These are phyloP conservation scores for Spodoptera frugiperda DNA, from an alignment of 1,140 invertebrate species.

Conservation along the genomic window DNA sequence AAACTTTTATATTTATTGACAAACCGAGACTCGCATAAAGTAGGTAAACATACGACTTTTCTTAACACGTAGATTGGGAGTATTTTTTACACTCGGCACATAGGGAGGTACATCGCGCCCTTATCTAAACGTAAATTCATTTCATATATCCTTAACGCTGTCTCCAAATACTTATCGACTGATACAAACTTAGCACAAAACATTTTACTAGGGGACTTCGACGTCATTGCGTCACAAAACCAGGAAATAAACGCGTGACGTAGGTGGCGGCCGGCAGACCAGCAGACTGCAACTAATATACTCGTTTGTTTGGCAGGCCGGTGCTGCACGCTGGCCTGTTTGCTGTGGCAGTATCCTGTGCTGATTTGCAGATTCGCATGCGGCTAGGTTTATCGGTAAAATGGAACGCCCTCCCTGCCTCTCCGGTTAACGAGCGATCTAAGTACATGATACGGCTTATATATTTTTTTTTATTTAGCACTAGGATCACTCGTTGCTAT, in stretches of 20 bases:
- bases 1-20: slow-evolving; percentile 83
- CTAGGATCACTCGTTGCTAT: slow-evolving; percentile 7
- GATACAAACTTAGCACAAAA: background rate
- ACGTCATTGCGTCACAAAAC: slow-evolving; percentile 1
- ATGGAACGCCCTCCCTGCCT: slow-evolving; percentile 71
- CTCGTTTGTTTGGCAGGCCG: slow-evolving; percentile 84
- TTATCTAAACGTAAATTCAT: slow-evolving; percentile 4
- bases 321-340: slow-evolving; percentile 84
- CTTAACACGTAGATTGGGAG: background rate
- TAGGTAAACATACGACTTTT: slow-evolving; percentile 42
- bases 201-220: background rate
- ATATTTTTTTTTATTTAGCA: slow-evolving; percentile 47
- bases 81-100: background rate
- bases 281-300: slow-evolving; percentile 73
- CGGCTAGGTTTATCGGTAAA: slow-evolving; percentile 76
- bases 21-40: slow-evolving; percentile 72
- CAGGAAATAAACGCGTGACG: slow-evolving; percentile 18
- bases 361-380: slow-evolving; percentile 80
- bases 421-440: slow-evolving; percentile 41
- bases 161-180: slow-evolving; percentile 8
- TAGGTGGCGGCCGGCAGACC: slow-evolving; percentile 53
- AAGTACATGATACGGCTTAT: slow-evolving; percentile 40
- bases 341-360: slow-evolving; percentile 85
- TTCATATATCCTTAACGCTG: background rate
- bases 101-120: background rate